Percentiles rank a stretch among this genome's conserved stretches.
Conservation (phyloP, 2,113 vertebrate species). For the Martes martes region DNA sequence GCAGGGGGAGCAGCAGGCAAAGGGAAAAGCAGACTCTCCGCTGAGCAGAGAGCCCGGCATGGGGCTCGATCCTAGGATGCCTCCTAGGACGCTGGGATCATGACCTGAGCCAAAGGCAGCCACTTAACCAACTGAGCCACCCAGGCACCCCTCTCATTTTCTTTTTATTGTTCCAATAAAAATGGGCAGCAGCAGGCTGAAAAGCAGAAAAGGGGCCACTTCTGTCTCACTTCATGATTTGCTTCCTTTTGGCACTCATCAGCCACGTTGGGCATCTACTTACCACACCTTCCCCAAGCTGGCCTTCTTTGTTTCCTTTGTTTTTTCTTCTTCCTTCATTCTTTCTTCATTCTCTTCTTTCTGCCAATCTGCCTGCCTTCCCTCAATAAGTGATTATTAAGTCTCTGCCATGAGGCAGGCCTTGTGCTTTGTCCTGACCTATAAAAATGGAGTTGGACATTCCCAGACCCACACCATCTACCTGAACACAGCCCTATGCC, state of each 20-base stretch:
- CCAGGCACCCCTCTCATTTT: too few relatives aligned
- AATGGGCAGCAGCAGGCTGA: neutral
- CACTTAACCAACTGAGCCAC: too few relatives aligned
- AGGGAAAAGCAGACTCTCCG: too few relatives aligned
- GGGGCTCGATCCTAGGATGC: too few relatives aligned
- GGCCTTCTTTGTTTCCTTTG: neutral
- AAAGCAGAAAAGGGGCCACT: neutral
- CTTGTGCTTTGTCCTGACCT: neutral
- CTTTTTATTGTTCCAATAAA: neutral
- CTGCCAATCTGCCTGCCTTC: neutral
- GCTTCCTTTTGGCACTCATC: neutral
- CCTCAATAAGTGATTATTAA: neutral
- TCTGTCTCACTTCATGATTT: too few relatives aligned
- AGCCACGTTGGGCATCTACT: too few relatives aligned
- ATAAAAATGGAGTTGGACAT: neutral
- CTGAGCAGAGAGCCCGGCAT: fast-evolving
- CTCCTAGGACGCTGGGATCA: too few relatives aligned
- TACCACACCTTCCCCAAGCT: neutral
- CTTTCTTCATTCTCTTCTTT: neutral
- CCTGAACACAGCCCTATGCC: neutral
- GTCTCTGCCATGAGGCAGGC: too few relatives aligned
- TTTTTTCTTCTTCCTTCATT: too few relatives aligned
- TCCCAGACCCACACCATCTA: neutral
- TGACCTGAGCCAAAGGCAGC: too few relatives aligned
- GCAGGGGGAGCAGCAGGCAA: too few relatives aligned